phyloP scores from a whole-genome alignment of 2,888 invertebrate genomes.

The Nycteola revayana region DNA sequence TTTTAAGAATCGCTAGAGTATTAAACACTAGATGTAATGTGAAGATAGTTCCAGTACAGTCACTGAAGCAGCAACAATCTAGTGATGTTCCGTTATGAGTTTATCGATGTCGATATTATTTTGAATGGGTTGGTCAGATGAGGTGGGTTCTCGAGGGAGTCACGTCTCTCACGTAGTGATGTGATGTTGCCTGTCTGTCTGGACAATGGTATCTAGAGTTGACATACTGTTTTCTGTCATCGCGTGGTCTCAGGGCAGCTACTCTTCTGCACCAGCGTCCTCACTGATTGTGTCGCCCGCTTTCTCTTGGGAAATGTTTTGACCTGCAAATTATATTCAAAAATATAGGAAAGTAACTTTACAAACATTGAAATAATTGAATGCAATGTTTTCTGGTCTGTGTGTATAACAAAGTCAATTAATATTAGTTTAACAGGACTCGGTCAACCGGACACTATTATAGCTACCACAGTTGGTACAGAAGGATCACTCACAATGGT shows the following conservation, averaged over 20 bases:
- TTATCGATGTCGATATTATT: background rate
- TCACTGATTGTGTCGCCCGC: slow-evolving; percentile 78
- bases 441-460: too few relatives aligned
- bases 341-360: too few relatives aligned
- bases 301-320: slow-evolving; percentile 81
- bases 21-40: slow-evolving; percentile 16
- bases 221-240: slow-evolving; percentile 69
- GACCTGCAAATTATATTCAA: slow-evolving; percentile 63
- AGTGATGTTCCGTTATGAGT: background rate
- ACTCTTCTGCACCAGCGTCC: slow-evolving; percentile 72
- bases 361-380: too few relatives aligned
- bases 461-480: too few relatives aligned
- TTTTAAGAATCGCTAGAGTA: slow-evolving; percentile 1
- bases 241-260: slow-evolving; percentile 54
- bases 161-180: slow-evolving; percentile 31
- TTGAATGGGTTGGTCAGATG: background rate
- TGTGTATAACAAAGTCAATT: too few relatives aligned
- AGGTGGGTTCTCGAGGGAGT: slow-evolving; percentile 18
- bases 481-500: too few relatives aligned
- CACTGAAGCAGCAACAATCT: slow-evolving; percentile 14
- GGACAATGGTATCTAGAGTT: slow-evolving; percentile 77
- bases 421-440: too few relatives aligned
- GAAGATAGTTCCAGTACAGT: slow-evolving; percentile 10
- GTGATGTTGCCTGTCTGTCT: slow-evolving; percentile 35
- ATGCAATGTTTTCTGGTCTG: too few relatives aligned